Evolutionary conservation across 2,888 invertebrate genomes (phyloP), one percentile per base, ranked within the genome.

Genomic region (Isoperla grammatica): DNA sequence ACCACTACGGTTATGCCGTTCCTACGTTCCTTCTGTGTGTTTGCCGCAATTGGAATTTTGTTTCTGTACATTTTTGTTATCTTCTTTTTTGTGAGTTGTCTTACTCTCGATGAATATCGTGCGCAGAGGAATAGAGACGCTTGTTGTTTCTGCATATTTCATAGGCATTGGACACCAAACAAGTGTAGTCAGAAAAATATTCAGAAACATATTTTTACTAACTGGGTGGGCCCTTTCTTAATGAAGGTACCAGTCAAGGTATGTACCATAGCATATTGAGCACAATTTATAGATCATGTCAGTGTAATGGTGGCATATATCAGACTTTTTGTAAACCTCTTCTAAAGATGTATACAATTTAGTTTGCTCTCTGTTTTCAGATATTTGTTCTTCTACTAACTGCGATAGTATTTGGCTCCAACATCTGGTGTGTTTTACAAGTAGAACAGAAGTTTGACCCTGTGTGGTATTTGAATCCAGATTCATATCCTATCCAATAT

Each of bases 1-100:
- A 73, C 77, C 11, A 73, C 75, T 1, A 78, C 79, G n/a, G 74
- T 73, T 9, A 75, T 79, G 70, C 79, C 79, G 2, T 77, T 77
- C 17, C 69, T 79, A 8, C 71, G 73, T 60, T 77, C 77, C 1
- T 79, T 79, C 66, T 79, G 79, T 65, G 69, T 76, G 15, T 79
- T 77, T 65, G 77, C 78, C 12, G 70, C 76, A 2, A 67, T 76
- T 29, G 78, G 78, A 13, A 77, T 79, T 50, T 65, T 78, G 6
- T 76, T 74, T 59, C 69, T 78, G 6, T 76, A 72, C 61, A 58
- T 75, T 4, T 76, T 74, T 63, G 76, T 76, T 59, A 70, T 77
- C 3, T 76, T 74, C 12, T 77, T 78, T 67, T 79, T 79, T 68
- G 72, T 77, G 20, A 76, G 76, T 35, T 76, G 77, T 63, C 67